Evolutionary conservation across 2,113 vertebrate species (phyloP), one percentile per base, ranked within the genome.

Genomic region (Synodontis membranacea): DNA sequence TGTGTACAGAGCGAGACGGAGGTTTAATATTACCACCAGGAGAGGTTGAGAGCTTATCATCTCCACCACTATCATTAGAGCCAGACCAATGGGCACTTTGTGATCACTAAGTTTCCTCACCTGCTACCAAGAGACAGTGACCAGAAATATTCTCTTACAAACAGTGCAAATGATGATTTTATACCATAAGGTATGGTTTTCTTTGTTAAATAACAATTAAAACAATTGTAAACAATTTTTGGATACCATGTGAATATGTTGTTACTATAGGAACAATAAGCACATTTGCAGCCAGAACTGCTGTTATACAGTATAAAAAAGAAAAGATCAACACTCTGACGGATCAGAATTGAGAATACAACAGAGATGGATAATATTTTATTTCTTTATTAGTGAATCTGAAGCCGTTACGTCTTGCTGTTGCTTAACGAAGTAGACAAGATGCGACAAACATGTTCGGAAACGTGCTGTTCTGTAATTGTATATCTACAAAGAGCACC

Each of bases 101-200:
- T 86, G 37, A 86, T 68, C 75, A 23, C 56, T 85, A 60, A 85
- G 58, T 25, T 70, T 78, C 19, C n/a, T 86, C 85, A 80, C 58
- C 44, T 60, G 23, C 75, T 68, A 85, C 58, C 75, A 66, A 85
- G 74, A 85, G 72, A 85, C 84, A 58, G 31, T 25, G 58, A 56
- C 21, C 84, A 85, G 44, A 85, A 79, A 85, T 79, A 85, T 48
- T 62, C 21, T 31, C 34, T 17, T 50, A 44, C n/a, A 78, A 28
- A 79, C 52, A 42, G 60, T 12, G 34, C 19, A 50, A 48, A 15
- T 17, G 25, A 39, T 56, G 48, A 48, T 62, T 75, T 60, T 54
- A 42, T 34, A 56, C 10, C 11, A 62, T n/a, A 62, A 31, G 6
- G 56, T 58, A 12, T 62, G 25, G 10, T 3, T 62, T 31, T 62